phyloP scores from a whole-genome alignment of 2,888 invertebrate genomes.

The Panopea generosa region DNA sequence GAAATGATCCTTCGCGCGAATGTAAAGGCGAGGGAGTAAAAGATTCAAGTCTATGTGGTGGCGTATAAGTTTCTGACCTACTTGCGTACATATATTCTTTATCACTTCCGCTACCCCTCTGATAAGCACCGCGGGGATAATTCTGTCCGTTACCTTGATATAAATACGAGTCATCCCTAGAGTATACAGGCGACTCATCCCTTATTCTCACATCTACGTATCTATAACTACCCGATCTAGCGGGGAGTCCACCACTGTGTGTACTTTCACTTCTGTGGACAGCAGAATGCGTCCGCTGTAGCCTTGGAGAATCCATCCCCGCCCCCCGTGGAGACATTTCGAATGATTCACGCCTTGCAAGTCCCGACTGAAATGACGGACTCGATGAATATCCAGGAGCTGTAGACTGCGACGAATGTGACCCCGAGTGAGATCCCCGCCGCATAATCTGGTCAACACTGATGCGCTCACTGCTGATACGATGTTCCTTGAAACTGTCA shows the following conservation, averaged over 20 bases:
- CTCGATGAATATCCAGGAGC: conserved; percentile 72
- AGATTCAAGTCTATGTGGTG: conserved; percentile 62
- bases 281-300: conserved; percentile 68
- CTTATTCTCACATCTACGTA: conserved; percentile 54
- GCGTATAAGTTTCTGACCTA: conserved; percentile 69
- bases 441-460: conserved; percentile 74
- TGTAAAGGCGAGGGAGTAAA: conserved; percentile 63
- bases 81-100: conserved; percentile 65
- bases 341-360: conserved; percentile 78
- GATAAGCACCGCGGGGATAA: conserved; percentile 55
- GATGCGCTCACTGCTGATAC: conserved; percentile 69
- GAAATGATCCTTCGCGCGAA: conserved; percentile 58
- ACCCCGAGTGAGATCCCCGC: conserved; percentile 74
- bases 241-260: conserved; percentile 61
- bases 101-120: conserved; percentile 68
- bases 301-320: conserved; percentile 74
- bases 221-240: conserved; percentile 61
- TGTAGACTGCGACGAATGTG: conserved; percentile 71
- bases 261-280: conserved; percentile 66
- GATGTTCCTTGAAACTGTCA: conserved; percentile 70
- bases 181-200: conserved; percentile 63
- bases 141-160: conserved; percentile 59
- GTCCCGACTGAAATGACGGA: conserved; percentile 69
- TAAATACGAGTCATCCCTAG: conserved; percentile 63
- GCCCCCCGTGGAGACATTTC: conserved; percentile 67